Evolutionary conservation across 2,888 invertebrate genomes (phyloP).

Genomic region (Sicus ferrugineus): DNA sequence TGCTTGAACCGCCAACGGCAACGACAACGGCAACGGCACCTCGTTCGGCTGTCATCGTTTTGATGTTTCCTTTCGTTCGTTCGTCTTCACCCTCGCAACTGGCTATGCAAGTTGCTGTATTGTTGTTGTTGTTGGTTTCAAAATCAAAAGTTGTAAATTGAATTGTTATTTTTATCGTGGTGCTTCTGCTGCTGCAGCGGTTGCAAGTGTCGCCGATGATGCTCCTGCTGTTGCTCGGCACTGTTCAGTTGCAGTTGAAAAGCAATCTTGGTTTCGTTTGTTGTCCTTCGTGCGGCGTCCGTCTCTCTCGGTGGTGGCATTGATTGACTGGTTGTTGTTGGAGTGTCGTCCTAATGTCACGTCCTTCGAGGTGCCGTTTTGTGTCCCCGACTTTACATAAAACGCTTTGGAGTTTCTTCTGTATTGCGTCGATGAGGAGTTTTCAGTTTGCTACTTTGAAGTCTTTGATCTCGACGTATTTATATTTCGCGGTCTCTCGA

Average conservation of each 20-base stretch:
- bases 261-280: not conserved
- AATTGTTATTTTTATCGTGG: conserved; percentile 11
- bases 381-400: not conserved
- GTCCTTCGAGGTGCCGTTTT: not conserved
- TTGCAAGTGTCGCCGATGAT: too few species aligned
- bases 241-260: not conserved
- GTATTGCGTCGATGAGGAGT: too few species aligned
- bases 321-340: conserved; percentile 27
- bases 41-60: conserved; percentile 11
- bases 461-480: not conserved
- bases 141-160: conserved; percentile 2
- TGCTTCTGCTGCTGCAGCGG: conserved; percentile 15
- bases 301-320: conserved; percentile 25
- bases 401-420: not conserved
- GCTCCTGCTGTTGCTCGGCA: not conserved
- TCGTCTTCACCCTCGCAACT: not conserved
- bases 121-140: conserved; percentile 10
- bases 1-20: conserved; percentile 6
- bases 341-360: not conserved
- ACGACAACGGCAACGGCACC: not conserved
- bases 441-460: not conserved
- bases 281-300: conserved; percentile 24
- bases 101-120: conserved; percentile 12
- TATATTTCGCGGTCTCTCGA: not conserved
- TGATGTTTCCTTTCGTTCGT: conserved; percentile 4